phyloP scores from a whole-genome alignment of 2,888 invertebrate genomes.

The Linnaemya vulpina region DNA sequence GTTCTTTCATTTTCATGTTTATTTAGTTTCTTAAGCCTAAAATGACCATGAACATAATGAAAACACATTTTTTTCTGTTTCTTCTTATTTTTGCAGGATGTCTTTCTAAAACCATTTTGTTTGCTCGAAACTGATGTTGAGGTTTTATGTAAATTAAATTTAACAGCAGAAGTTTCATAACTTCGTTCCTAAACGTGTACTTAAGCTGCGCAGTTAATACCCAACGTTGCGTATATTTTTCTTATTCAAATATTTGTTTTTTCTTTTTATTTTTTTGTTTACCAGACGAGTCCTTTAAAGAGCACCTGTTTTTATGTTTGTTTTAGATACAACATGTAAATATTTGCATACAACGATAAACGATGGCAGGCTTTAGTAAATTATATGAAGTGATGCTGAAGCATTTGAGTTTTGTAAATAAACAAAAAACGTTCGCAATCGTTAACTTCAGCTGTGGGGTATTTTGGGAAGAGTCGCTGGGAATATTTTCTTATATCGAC shows the following conservation, averaged over 20 bases:
- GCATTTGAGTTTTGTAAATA: neutral
- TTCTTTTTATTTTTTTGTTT: neutral
- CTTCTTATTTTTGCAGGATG: too few species aligned
- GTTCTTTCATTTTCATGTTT: neutral
- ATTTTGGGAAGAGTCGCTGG: neutral
- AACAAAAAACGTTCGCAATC: neutral
- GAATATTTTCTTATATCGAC: too few species aligned
- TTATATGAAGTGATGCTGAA: neutral
- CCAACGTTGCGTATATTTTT: neutral
- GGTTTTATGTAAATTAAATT: neutral
- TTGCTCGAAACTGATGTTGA: neutral
- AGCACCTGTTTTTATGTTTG: neutral
- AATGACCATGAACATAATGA: neutral
- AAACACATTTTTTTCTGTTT: neutral
- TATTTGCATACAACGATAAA: neutral
- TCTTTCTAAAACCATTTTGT: neutral
- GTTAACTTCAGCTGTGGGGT: neutral
- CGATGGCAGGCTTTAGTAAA: neutral
- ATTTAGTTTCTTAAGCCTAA: neutral
- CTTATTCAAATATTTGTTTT: neutral
- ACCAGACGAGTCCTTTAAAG: neutral
- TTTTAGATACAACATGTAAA: neutral
- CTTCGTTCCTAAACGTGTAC: neutral
- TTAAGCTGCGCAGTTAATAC: neutral
- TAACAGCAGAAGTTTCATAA: neutral